A percentile compares a stretch with the other conserved stretches of the same genome.
Conservation (phyloP, 2,113 vertebrate species). For the Gavia stellata region DNA sequence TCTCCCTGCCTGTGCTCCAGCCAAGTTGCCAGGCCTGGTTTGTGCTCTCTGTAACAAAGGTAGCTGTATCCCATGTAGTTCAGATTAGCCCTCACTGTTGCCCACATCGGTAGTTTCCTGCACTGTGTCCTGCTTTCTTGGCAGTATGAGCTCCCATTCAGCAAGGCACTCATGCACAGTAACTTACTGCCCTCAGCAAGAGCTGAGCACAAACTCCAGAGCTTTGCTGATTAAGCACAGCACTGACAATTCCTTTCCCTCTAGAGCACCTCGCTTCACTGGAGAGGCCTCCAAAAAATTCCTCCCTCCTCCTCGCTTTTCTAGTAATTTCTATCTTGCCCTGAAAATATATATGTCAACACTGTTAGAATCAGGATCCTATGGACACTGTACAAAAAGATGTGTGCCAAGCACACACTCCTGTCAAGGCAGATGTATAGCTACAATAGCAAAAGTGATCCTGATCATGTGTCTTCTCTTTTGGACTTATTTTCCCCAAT, state of each 20-base stretch:
- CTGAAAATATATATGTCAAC: neutral
- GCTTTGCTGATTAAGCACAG: slow-evolving; percentile 18
- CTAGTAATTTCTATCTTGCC: neutral
- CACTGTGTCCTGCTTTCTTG: neutral
- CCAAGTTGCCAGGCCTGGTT: neutral
- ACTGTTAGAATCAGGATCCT: neutral
- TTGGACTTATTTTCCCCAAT: neutral
- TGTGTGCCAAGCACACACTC: neutral
- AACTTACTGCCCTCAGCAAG: neutral
- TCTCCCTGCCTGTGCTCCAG: neutral
- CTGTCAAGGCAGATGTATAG: neutral
- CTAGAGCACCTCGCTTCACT: neutral
- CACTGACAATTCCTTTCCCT: neutral
- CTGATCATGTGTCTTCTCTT: neutral
- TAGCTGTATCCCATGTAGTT: neutral
- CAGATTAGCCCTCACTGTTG: neutral
- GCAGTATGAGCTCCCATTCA: neutral
- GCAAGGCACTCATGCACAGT: neutral
- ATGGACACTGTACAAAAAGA: neutral
- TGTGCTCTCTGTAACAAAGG: neutral
- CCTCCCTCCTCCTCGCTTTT: neutral
- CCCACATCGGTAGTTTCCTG: neutral
- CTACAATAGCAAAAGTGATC: neutral
- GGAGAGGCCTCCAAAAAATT: neutral
- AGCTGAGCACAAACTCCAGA: neutral